These are phyloP conservation scores for Sympetrum striolatum DNA, from an alignment of 2,888 invertebrate genomes.

Conservation along the genomic window DNA sequence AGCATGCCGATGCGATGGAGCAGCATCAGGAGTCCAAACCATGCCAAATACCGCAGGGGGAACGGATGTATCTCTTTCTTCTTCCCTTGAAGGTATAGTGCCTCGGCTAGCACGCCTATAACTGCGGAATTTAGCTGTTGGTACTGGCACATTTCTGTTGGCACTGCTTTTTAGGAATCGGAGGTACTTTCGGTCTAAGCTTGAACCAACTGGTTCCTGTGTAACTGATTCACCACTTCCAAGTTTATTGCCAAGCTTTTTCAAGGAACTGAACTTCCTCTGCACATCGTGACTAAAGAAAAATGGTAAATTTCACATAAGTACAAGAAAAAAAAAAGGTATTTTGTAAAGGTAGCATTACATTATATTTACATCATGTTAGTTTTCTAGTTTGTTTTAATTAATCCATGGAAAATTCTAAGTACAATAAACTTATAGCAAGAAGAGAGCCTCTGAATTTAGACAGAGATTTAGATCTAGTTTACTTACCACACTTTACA, in stretches of 20 bases:
- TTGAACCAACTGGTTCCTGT: conserved; percentile 66
- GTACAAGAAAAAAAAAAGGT: neutral
- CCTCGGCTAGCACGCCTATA: conserved; percentile 66
- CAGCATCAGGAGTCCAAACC: conserved; percentile 21
- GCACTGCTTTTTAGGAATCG: conserved; percentile 61
- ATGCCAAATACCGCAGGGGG: conserved; percentile 11
- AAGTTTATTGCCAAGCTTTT: conserved; percentile 66
- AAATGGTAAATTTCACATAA: neutral
- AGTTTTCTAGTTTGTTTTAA: too few relatives aligned
- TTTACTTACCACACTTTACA: too few relatives aligned
- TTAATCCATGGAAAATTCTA: too few relatives aligned
- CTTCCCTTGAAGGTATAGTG: conserved; percentile 6
- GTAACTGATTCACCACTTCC: conserved; percentile 53
- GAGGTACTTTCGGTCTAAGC: conserved; percentile 75
- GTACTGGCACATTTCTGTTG: conserved; percentile 69
- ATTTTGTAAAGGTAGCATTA: neutral
- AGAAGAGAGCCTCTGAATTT: too few relatives aligned
- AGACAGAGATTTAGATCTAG: too few relatives aligned
- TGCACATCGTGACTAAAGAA: conserved; percentile 54
- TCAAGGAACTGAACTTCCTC: conserved; percentile 74
- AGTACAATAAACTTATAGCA: too few relatives aligned
- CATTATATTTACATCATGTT: neutral
- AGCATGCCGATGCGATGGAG: conserved; percentile 14
- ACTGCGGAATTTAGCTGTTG: conserved; percentile 80
- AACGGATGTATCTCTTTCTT: neutral